Base-by-base conservation (phyloP, 2,888 invertebrate genomes). In the Laothoe populi region DNA sequence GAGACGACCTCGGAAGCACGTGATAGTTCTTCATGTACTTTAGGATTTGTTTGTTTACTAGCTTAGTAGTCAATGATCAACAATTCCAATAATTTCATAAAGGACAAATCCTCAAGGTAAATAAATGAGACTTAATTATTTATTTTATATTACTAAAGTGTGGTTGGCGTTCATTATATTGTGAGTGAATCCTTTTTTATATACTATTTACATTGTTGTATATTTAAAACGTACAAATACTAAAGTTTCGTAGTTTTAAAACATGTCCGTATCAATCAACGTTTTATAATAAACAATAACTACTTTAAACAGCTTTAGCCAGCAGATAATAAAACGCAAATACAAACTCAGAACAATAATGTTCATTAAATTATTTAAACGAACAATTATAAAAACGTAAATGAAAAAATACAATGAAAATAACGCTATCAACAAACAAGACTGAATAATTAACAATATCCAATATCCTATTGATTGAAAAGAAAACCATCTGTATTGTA, bases 401-500 rank as follows among this genome's bases (percentile, higher is more conserved):
- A 26, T 26, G 7, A 24, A 53, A 1, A 10, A 2, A 53, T 31
- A 16, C 10, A 13, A 46, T 24, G 13, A 46, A 21, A 19, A 1
- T 24, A 19, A 13, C 38, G 11, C 38, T 13, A 26, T 26, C n/a
- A n/a, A n/a, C 8, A 31, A 31, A 31, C 31, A 31, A 31, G 7
- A 31, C 26, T 49, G 49, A 16, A 35, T 35, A 19, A 53, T 48
- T 48, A 48, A 48, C 13, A n/a, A 19, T 11, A 53, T 31, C 31
- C 0, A 13, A 53, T 8, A 53, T 35, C 8, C 16, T 49, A 49
- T 26, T 53, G 16, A 49, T 49, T 16, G n/a, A 3, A 16, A 10
- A 38, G 38, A 13, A 35, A 31, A 79, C 70, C 63, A 49, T n/a
- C 26, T 40, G 53, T 23, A 63, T 58, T 62, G 57, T 31, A 16